Percentiles rank a stretch among this genome's conserved stretches.
phyloP scores from a whole-genome alignment of 2,888 invertebrate species.

The Escarpia spicata region DNA sequence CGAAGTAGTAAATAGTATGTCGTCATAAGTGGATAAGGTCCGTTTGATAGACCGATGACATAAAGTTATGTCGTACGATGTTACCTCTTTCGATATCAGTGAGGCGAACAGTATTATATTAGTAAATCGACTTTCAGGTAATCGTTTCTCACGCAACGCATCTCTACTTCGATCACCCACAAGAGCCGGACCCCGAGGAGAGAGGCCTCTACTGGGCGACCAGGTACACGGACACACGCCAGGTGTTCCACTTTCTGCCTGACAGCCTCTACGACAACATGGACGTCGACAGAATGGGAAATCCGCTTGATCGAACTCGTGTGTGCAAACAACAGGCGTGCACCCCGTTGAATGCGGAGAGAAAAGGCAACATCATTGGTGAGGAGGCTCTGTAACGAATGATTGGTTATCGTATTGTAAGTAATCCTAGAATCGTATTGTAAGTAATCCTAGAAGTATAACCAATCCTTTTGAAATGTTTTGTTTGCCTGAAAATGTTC shows the following conservation, averaged over 20 bases:
- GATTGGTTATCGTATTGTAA: background rate
- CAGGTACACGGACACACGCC: conserved; percentile 43
- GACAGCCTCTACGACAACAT: background rate
- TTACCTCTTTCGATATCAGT: no score
- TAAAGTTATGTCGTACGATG: no score
- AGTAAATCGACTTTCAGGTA: conserved; percentile 30
- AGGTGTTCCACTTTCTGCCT: conserved; percentile 14
- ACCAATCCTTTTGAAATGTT: no score
- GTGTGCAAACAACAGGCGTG: background rate
- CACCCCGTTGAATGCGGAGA: background rate
- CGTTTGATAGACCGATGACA: no score
- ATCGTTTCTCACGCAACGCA: conserved; percentile 48
- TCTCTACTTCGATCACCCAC: conserved; percentile 53
- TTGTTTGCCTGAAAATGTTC: no score
- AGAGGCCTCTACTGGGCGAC: conserved; percentile 54
- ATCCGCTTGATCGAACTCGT: background rate
- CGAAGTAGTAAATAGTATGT: background rate
- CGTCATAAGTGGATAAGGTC: no score
- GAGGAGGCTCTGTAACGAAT: background rate
- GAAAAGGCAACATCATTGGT: background rate
- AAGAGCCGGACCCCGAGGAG: conserved; percentile 53
- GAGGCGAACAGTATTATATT: background rate
- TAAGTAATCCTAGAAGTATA: no score
- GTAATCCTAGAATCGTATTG: background rate
- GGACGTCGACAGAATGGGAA: background rate